Base-by-base conservation (phyloP, 2,797 vertebrate species). In the Coranthus polyacanthus region DNA sequence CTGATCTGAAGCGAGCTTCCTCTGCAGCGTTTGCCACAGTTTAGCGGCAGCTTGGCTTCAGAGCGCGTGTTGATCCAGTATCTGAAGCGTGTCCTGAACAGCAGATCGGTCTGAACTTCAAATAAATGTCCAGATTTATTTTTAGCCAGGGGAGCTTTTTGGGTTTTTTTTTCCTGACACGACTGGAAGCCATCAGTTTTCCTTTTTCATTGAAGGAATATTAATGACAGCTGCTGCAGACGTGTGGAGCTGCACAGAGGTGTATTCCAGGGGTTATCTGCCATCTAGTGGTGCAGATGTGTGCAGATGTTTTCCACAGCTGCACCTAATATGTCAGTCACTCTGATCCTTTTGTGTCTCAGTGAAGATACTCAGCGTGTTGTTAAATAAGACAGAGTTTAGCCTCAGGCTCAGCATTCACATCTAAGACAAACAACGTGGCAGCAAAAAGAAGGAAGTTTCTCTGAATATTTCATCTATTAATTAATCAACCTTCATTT, bases 241-340 rank as follows among this genome's bases (percentile, higher is more conserved):
- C 17, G 20, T 2, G 2, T 5, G 1, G 15, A 39, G 15, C 43
- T 22, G 39, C 24, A 21, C 2, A 15, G 16, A 45, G 12, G 37
- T 13, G 24, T 20, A 38, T 36, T 57, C 75, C 46, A 76, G 75
- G 53, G 46, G 56, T 68, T 73, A 81, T 79, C 43, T 82, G 87
- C 85, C 84, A 85, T 75, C 86, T 88, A 88, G 87, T 84, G 88
- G 83, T 68, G 0, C 56, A 75, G 63, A 81, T 74, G 60, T 71
- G 71, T 41, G 68, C 80, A 82, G 82, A 84, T 85, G 84, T 84
- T 78, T 54, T 51, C 18, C 53, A 71, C 66, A 68, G 72, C 69
- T 73, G 56, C 55, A 43, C 1, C n/a, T 15, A 24, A 22, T 46
- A 32, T 34, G 49, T 16, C 12, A 32, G 7, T 24, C 7, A 12